Percentiles rank a stretch among this genome's conserved stretches.
Evolutionary conservation across 2,888 invertebrate genomes (phyloP).

Genomic region (Salticus scenicus): DNA sequence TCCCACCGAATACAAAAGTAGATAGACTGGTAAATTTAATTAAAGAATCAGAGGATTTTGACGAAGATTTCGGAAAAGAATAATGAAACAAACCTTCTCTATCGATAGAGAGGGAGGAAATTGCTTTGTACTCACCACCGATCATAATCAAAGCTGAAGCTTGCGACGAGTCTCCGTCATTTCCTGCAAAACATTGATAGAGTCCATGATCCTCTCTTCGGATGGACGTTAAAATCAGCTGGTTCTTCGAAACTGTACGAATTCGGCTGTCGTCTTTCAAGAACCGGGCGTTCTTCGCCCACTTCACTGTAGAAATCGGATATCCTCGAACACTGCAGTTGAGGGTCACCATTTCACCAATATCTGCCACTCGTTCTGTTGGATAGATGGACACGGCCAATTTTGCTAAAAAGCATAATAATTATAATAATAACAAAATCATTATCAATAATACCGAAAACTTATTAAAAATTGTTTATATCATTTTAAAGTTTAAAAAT

Average conservation of each 20-base stretch:
- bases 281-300: constrained; percentile 47
- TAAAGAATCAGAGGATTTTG: too few species aligned
- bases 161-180: constrained; percentile 55
- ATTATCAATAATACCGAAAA: background rate
- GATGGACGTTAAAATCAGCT: constrained; percentile 54
- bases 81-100: too few species aligned
- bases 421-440: too few species aligned
- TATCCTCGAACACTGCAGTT: constrained; percentile 60
- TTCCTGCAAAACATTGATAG: constrained; percentile 58
- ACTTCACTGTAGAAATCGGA: constrained; percentile 44
- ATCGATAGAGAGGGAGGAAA: too few species aligned
- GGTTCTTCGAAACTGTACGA: constrained; percentile 44
- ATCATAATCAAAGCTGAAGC: constrained; percentile 51
- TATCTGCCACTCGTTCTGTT: constrained; percentile 40
- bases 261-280: constrained; percentile 33
- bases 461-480: too few species aligned
- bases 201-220: constrained; percentile 52
- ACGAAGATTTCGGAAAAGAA: too few species aligned
- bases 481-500: background rate
- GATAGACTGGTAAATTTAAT: too few species aligned
- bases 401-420: constrained; percentile 36
- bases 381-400: constrained; percentile 45
- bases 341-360: constrained; percentile 54
- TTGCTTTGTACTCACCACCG: too few species aligned
- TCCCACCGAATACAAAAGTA: too few species aligned